phyloP scores from a whole-genome alignment of 53 echinoderm and acorn worm genomes.

The Paracentrotus lividus region DNA sequence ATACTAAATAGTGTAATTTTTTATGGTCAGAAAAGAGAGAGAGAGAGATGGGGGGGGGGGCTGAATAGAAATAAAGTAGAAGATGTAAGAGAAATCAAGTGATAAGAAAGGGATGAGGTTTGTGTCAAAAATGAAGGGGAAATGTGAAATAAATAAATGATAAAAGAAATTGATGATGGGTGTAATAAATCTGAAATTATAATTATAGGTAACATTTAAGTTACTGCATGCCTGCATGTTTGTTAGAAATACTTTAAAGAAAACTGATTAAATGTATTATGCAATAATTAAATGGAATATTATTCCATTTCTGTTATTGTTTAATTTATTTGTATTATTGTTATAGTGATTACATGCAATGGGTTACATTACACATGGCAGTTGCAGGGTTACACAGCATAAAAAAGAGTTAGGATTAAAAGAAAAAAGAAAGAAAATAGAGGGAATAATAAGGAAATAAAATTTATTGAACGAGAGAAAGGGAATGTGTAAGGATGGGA shows the following conservation, averaged over 20 bases:
- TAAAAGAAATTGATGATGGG: neutral
- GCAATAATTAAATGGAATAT: too few species aligned
- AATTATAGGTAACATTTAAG: neutral
- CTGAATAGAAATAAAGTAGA: neutral
- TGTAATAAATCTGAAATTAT: too few species aligned
- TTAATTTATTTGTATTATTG: neutral
- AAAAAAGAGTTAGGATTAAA: neutral
- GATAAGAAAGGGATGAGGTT: neutral
- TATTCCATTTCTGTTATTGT: neutral
- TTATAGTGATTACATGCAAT: too few species aligned
- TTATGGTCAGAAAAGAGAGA: neutral
- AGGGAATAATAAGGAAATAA: neutral
- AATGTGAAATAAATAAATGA: neutral
- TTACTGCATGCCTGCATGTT: neutral
- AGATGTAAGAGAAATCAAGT: neutral
- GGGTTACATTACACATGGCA: neutral
- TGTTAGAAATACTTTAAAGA: too few species aligned
- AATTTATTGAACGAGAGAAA: neutral
- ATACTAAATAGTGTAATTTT: too few species aligned
- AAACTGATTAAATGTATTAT: too few species aligned
- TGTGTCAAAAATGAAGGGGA: neutral
- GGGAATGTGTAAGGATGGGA: neutral
- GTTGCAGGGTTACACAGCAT: neutral
- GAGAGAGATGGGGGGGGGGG: neutral
- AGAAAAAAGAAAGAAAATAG: neutral